These are phyloP conservation scores for Hoplodrina blanda DNA, from an alignment of 2,888 invertebrate species.

Conservation along the genomic window DNA sequence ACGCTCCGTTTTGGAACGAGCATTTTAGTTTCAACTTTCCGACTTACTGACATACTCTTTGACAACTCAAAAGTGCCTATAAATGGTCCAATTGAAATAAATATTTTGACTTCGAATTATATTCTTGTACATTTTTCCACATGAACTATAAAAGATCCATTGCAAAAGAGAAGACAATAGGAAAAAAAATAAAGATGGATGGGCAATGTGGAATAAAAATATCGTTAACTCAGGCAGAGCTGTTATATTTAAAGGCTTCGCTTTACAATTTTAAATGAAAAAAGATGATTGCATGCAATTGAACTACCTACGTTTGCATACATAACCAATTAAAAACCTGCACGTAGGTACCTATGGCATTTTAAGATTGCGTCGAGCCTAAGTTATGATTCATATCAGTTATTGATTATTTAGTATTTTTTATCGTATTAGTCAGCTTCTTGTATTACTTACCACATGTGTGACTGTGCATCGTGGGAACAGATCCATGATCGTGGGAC, in stretches of 20 bases:
- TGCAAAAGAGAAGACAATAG: not conserved
- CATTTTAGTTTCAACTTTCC: no score
- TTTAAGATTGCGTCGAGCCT: constrained; percentile 21
- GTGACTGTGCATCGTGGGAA: constrained; percentile 7
- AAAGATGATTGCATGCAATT: constrained; percentile 17
- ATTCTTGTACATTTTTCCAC: no score
- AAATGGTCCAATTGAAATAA: no score
- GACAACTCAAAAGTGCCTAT: no score
- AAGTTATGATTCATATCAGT: constrained; percentile 22
- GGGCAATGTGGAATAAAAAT: constrained; percentile 23
- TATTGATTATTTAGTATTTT: not conserved
- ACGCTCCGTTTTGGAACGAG: no score
- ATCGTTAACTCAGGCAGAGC: not conserved
- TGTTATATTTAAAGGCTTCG: constrained; percentile 1
- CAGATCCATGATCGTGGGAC: constrained; percentile 20
- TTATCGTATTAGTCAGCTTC: constrained; percentile 21
- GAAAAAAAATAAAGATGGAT: constrained; percentile 3
- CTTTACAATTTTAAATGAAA: constrained; percentile 15
- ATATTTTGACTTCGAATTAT: no score
- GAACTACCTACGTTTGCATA: not conserved
- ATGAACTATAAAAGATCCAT: not conserved
- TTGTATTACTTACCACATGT: not conserved
- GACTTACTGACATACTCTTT: no score
- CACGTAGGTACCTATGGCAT: constrained; percentile 21
- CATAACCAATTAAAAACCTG: constrained; percentile 27